A percentile compares a stretch with the other conserved stretches of the same genome.
Conservation (phyloP, 1,140 invertebrate species). For the Aphelinus atriplicis region DNA sequence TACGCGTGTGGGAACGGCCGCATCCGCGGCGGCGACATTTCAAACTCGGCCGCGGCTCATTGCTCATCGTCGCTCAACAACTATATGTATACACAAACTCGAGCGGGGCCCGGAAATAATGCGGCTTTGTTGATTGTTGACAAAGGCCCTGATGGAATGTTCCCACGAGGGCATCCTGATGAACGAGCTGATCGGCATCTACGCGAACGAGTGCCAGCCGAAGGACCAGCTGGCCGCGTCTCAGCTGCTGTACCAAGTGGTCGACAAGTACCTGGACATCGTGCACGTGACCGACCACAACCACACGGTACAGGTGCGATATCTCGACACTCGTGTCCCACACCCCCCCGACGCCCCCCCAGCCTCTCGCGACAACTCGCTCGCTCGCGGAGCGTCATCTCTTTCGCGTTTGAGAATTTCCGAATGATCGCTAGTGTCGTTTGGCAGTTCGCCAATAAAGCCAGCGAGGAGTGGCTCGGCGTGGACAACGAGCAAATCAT, state of each 20-base stretch:
- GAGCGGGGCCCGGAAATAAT: no score
- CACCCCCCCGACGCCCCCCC: no score
- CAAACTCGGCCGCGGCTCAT: neutral
- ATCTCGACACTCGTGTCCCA: no score
- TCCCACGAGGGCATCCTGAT: slow-evolving; percentile 72
- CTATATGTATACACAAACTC: no score
- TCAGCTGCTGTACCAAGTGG: slow-evolving; percentile 79
- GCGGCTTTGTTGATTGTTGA: neutral
- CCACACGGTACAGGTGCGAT: slow-evolving; percentile 62
- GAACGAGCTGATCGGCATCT: slow-evolving; percentile 71
- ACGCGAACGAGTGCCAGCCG: slow-evolving; percentile 66
- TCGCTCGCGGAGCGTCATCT: no score
- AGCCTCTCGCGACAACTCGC: no score
- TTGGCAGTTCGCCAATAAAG: slow-evolving; percentile 80
- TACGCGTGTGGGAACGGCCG: no score
- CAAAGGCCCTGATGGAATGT: slow-evolving; percentile 65
- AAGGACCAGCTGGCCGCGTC: slow-evolving; percentile 66
- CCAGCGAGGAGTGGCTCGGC: slow-evolving; percentile 78
- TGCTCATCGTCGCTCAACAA: neutral
- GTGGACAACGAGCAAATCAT: slow-evolving; percentile 78
- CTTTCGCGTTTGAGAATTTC: no score
- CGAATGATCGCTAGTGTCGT: slow-evolving; percentile 37
- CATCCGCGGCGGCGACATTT: no score
- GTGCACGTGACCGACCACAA: slow-evolving; percentile 86
- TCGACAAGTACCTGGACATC: slow-evolving; percentile 83